These are phyloP conservation scores for Hylia prasina DNA, from an alignment of 2,113 vertebrate species.

Conservation along the genomic window DNA sequence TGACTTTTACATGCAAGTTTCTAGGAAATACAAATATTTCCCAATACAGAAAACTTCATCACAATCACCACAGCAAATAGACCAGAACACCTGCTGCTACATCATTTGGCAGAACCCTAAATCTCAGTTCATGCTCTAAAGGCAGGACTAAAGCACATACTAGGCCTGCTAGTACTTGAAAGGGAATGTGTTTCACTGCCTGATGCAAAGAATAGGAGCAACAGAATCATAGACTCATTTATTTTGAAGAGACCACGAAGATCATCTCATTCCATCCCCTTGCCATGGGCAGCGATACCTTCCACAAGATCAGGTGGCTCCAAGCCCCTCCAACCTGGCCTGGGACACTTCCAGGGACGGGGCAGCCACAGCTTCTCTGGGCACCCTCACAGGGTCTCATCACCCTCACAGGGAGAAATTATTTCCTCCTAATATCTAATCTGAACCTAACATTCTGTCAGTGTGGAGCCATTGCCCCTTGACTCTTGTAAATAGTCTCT, in stretches of 20 bases:
- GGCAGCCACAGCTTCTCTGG: neutral
- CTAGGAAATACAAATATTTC: neutral
- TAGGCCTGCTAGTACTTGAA: neutral
- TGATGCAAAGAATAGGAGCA: neutral
- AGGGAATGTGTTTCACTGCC: neutral
- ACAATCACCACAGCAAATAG: neutral
- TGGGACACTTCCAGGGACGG: neutral
- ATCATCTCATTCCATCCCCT: neutral
- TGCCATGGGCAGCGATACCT: neutral
- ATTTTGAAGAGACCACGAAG: neutral
- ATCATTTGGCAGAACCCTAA: neutral
- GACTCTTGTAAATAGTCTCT: too few species aligned
- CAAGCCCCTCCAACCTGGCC: neutral
- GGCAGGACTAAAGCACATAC: neutral
- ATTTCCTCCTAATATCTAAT: neutral
- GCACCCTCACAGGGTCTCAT: neutral
- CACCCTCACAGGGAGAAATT: neutral
- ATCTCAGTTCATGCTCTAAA: neutral
- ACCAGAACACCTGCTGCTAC: neutral
- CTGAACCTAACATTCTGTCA: neutral
- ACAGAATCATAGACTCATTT: neutral
- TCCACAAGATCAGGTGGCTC: neutral
- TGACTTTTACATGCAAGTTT: neutral
- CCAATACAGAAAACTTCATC: neutral
- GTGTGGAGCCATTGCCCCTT: neutral